These are phyloP conservation scores for Gymnoscopelus microlampas DNA, from an alignment of 2,797 vertebrate genomes.

Conservation along the genomic window DNA sequence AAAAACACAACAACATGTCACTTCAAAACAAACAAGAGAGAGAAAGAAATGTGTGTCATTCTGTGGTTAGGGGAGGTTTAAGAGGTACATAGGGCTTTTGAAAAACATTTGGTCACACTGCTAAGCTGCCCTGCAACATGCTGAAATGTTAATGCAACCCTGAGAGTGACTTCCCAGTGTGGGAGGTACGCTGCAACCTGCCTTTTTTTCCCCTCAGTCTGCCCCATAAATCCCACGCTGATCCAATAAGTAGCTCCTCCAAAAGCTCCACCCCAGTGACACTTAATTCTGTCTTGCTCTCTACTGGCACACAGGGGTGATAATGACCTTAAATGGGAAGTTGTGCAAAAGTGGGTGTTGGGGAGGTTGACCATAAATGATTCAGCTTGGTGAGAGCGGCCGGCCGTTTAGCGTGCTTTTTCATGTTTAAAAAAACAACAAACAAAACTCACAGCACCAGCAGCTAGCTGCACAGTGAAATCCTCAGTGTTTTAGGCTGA, in stretches of 20 bases:
- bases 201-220: slow-evolving; percentile 1
- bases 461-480: no score
- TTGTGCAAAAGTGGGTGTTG: not conserved
- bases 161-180: slow-evolving; percentile 6
- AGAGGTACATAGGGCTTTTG: no score
- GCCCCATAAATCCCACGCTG: slow-evolving; percentile 26
- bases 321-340: slow-evolving; percentile 37
- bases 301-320: slow-evolving; percentile 8
- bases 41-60: no score
- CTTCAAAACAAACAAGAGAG: no score
- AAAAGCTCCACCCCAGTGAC: slow-evolving; percentile 19
- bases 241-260: slow-evolving; percentile 30
- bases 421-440: not conserved
- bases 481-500: no score
- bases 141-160: no score
- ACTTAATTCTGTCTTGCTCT: slow-evolving; percentile 13
- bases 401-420: slow-evolving; percentile 4
- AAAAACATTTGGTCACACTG: no score
- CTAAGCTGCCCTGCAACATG: no score
- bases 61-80: no score
- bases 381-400: no score
- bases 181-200: slow-evolving; percentile 5
- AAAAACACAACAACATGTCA: no score
- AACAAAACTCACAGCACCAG: no score
- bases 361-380: slow-evolving; percentile 10